phyloP scores from a whole-genome alignment of 2,888 invertebrate species.

The Mayetiola destructor region DNA sequence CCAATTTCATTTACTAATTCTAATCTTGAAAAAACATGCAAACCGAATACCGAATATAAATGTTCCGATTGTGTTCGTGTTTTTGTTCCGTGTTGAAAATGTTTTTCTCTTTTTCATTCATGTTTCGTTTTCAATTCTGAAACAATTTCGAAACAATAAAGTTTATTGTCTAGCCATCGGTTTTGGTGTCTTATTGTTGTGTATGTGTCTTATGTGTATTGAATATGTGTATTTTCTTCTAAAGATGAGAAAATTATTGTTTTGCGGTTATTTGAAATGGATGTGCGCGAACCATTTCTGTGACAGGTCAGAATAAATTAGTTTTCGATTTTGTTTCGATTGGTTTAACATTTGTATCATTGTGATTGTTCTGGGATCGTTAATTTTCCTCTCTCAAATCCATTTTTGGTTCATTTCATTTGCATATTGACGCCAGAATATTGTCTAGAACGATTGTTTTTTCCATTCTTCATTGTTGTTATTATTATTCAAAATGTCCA shows the following conservation, averaged over 20 bases:
- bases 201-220: no score
- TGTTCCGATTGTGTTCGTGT: no score
- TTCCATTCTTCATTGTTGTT: not conserved
- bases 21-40: no score
- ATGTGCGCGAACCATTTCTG: not conserved
- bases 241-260: not conserved
- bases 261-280: not conserved
- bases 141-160: not conserved
- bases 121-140: not conserved
- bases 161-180: conserved; percentile 11
- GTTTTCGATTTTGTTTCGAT: conserved; percentile 6
- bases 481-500: no score
- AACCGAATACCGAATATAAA: no score
- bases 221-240: no score
- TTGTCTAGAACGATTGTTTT: not conserved
- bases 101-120: not conserved
- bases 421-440: conserved; percentile 1
- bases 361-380: no score
- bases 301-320: conserved; percentile 12
- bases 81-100: not conserved
- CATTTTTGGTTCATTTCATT: not conserved
- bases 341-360: no score
- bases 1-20: no score
- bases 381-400: no score
- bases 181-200: no score